phyloP scores from a whole-genome alignment of 2,888 invertebrate species.

The Ectemnius lituratus region DNA sequence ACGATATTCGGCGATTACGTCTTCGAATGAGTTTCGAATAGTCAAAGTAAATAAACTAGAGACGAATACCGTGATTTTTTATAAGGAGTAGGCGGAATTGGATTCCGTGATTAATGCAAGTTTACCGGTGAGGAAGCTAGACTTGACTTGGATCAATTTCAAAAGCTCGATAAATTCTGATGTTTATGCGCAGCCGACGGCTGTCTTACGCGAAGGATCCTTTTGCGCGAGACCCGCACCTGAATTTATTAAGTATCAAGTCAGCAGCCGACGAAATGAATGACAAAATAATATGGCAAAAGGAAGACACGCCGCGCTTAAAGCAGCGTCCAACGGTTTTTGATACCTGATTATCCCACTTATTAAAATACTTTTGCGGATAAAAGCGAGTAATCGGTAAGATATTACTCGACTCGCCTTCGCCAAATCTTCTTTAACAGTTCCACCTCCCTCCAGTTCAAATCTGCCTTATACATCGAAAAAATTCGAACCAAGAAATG shows the following conservation, averaged over 20 bases:
- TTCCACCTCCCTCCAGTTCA: too few species aligned
- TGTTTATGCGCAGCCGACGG: constrained; percentile 15
- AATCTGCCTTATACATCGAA: too few species aligned
- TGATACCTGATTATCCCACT: constrained; percentile 8
- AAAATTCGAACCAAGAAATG: too few species aligned
- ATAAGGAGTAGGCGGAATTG: constrained; percentile 9
- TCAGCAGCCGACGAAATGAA: constrained; percentile 29
- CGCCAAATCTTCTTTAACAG: not conserved
- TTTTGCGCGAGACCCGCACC: constrained; percentile 36
- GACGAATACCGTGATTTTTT: constrained; percentile 4
- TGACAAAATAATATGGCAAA: constrained; percentile 27
- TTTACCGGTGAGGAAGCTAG: constrained; percentile 11
- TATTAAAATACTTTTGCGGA: constrained; percentile 24
- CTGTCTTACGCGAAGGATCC: constrained; percentile 31
- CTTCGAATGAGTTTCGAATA: too few species aligned
- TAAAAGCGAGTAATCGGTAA: constrained; percentile 5
- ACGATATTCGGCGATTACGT: too few species aligned
- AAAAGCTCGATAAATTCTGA: constrained; percentile 30
- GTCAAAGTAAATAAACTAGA: too few species aligned
- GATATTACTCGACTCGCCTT: not conserved
- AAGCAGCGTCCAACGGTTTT: not conserved
- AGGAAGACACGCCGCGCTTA: not conserved
- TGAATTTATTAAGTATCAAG: constrained; percentile 48
- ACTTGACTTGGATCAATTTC: constrained; percentile 32
- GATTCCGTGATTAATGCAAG: constrained; percentile 24